Evolutionary conservation across 2,113 vertebrate species (phyloP), one percentile per base, ranked within the genome.

Genomic region (Apteryx mantelli): DNA sequence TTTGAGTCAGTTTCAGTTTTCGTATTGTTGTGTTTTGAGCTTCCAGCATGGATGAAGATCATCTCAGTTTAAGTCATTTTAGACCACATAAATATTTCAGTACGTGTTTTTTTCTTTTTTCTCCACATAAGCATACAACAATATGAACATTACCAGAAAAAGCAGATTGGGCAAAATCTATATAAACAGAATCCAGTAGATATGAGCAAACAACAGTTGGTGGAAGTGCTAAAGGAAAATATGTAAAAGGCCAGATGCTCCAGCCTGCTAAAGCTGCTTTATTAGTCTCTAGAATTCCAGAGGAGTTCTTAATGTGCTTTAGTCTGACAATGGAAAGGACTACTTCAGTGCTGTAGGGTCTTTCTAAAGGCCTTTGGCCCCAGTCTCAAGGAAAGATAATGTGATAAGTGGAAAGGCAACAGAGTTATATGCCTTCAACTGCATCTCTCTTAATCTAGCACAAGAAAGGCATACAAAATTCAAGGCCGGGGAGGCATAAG

Each of bases 201-300:
- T 82, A 85, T 46, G 84, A 91, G 75, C 80, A 95, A 95, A 95
- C 94, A 95, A 95, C 94, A 95, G 91, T 91, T 93, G 94, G 88
- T 81, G 58, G 84, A 91, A 95, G 48, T 58, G 60, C 84, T 88
- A 68, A 93, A 78, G 84, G 91, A 93, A 95, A 93, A 91, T 85
- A 81, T 73, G 64, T 91, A 88, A 58, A 93, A 82, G 75, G 53
- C 84, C 91, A 95, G 91, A 91, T 95, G 88, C 88, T 88, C 26
- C 64, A 93, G 80, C 58, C 80, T 93, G 64, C 84, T 77, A 85
- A 85, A 85, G 22, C 84, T 69, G 75, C 40, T 82, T 93, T 88
- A 91, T 93, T 88, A 84, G 85, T 71, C 64, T 80, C 89, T 86
- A 66, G 46, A 55, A 81, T 66, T 73, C 64, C 58, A 81, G 46